These are phyloP conservation scores for Cerceris ruficornis DNA, from an alignment of 2,888 invertebrate species.

Conservation along the genomic window DNA sequence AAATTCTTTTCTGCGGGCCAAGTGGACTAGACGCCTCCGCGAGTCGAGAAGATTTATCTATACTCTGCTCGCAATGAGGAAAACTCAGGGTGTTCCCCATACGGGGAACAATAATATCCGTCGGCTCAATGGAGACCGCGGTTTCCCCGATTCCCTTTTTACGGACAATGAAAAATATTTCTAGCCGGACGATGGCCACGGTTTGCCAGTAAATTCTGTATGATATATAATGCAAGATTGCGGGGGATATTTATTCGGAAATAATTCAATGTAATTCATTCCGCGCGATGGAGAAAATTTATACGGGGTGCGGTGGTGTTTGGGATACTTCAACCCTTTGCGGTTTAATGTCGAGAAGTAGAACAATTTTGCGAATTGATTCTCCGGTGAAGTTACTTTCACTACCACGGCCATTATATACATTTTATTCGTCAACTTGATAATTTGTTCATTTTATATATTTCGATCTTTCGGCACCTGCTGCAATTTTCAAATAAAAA, in stretches of 20 bases:
- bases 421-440: too few relatives aligned
- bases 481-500: too few relatives aligned
- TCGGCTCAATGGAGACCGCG: conserved; percentile 55
- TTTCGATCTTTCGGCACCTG: too few relatives aligned
- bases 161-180: conserved; percentile 69
- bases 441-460: too few relatives aligned
- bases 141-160: conserved; percentile 76
- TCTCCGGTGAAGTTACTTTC: too few relatives aligned
- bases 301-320: too few relatives aligned
- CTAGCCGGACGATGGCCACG: conserved; percentile 44
- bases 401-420: too few relatives aligned
- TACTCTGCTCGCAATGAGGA: conserved; percentile 66
- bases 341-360: too few relatives aligned
- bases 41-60: conserved; percentile 71
- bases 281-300: conserved; percentile 28
- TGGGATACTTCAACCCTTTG: too few relatives aligned
- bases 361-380: too few relatives aligned
- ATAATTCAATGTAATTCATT: conserved; percentile 43
- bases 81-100: conserved; percentile 32
- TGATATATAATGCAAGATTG: background rate
- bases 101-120: conserved; percentile 53
- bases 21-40: conserved; percentile 35
- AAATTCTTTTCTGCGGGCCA: conserved; percentile 43
- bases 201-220: background rate
- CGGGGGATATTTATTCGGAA: conserved; percentile 46